Evolutionary conservation across 2,113 vertebrate genomes (phyloP), one percentile per base, ranked within the genome.

Genomic region (Cebus imitator): DNA sequence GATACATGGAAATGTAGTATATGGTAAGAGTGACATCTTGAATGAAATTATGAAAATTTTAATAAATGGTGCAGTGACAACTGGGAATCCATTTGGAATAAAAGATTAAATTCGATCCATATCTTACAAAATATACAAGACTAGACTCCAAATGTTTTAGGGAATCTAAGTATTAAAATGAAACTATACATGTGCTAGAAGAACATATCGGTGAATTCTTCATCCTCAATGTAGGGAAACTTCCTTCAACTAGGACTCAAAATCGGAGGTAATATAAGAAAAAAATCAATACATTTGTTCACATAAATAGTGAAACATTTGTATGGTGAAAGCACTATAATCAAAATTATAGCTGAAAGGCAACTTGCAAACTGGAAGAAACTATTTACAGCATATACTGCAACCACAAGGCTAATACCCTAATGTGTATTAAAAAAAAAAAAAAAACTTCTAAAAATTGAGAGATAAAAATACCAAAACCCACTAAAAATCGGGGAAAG

Each of bases 241-340:
- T n/a, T 78, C 68, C 68, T 97, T 52, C 25, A 95, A 87, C 23
- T 61, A 70, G n/a, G 40, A 93, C 25, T 78, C 68, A 52, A 95
- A 82, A 50, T 14, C n/a, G 2, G 35, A 86, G n/a, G n/a, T 32
- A 43, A 86, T 50, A 32, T 16, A 86, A 68, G 52, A 89, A 76
- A 66, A 58, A 83, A n/a, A 83, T 52, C 50, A 68, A 48, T 75
- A 57, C 32, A 57, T 30, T 68, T 57, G 21, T 64, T 48, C 78
- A 32, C 16, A 95, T 86, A 43, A 93, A 76, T 76, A 78, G 43
- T 45, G 40, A 68, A 78, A 88, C n/a, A 80, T 45, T 23, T 64
- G 16, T 57, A 82, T 45, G 35, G 9, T 17, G 64, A 78, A 93
- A 81, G 68, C 37, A 37, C 40, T 87, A 43, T 57, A 87, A 37